These are phyloP conservation scores for Trachemys scripta DNA, from an alignment of 2,113 vertebrate genomes.

Conservation along the genomic window DNA sequence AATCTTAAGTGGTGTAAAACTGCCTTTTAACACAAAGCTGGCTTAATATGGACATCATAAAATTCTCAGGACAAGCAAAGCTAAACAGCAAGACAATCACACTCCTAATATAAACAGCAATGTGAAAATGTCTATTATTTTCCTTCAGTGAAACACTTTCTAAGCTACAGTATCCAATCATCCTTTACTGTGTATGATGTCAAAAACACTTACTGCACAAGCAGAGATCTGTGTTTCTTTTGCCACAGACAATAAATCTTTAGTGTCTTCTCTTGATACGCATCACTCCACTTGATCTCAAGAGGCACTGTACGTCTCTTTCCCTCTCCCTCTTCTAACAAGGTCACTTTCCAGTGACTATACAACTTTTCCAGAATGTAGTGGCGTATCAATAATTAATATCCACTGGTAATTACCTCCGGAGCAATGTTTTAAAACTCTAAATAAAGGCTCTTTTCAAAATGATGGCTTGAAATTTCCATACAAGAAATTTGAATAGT, in stretches of 20 bases:
- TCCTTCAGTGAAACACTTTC: slow-evolving; percentile 51
- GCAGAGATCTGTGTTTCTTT: slow-evolving; percentile 85
- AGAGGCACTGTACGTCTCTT: slow-evolving; percentile 69
- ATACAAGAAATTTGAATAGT: slow-evolving; percentile 24
- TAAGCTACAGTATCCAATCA: slow-evolving; percentile 67
- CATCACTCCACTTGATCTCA: slow-evolving; percentile 83
- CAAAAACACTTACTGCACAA: slow-evolving; percentile 81
- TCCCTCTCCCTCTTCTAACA: slow-evolving; percentile 74
- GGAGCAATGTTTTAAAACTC: slow-evolving; percentile 38
- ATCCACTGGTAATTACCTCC: slow-evolving; percentile 45
- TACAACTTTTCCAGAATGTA: slow-evolving; percentile 67
- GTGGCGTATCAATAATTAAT: slow-evolving; percentile 63
- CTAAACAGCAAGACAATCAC: background rate
- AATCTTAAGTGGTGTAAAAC: background rate
- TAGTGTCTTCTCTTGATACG: slow-evolving; percentile 82
- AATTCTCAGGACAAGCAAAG: background rate
- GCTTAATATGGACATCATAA: background rate
- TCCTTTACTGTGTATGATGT: slow-evolving; percentile 73
- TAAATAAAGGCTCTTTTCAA: background rate
- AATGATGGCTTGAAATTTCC: background rate
- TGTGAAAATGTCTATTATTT: slow-evolving; percentile 46
- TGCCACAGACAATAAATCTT: slow-evolving; percentile 89
- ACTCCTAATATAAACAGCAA: background rate
- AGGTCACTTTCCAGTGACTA: slow-evolving; percentile 81
- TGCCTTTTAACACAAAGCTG: background rate